Base-by-base conservation (phyloP, 2,797 vertebrate species). In the Erithacus rubecula region DNA sequence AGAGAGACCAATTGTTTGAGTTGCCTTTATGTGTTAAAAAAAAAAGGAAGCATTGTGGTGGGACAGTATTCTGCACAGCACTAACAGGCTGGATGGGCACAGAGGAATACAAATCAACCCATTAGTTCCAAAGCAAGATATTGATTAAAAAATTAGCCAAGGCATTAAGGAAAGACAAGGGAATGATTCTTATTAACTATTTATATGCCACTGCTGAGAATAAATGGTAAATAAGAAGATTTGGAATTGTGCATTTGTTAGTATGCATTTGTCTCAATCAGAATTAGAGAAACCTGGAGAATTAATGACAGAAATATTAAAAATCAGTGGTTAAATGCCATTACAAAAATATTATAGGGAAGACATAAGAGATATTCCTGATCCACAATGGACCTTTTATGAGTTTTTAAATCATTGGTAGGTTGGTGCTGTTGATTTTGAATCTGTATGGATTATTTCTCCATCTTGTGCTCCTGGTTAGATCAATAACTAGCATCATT, bases 131-230 rank as follows among this genome's bases (percentile, higher is more conserved):
- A 79, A 2, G 1, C 1, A 4, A 81, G 37, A 34, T 87, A 95
- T 82, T 67, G 92, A 94, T 94, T 84, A 39, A 43, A 82, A 93
- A 96, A 96, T 90, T 89, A 96, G 47, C 43, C 39, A 69, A 79
- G 67, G 39, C 59, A 69, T 51, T 64, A 90, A 51, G 39, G 30
- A n/a, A 79, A 89, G 59, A 72, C 83, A 83, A 90, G 4, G 15
- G 29, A 82, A 72, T 71, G 1, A 46, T 58, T 34, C 16, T 76
- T 90, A 76, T 95, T 94, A 93, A 93, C 92, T 94, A 78, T 94
- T 90, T 90, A 89, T 82, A 70, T 65, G n/a, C 27, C n/a, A 55
- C 21, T 47, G 16, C 15, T 84, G 55, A 65, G 67, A 93, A 90
- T 69, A 92, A 64, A 71, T 30, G 78, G 53, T 39, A 81, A 81